Evolutionary conservation across 2,113 vertebrate species (phyloP).

Genomic region (Nannobrachium achirus): DNA sequence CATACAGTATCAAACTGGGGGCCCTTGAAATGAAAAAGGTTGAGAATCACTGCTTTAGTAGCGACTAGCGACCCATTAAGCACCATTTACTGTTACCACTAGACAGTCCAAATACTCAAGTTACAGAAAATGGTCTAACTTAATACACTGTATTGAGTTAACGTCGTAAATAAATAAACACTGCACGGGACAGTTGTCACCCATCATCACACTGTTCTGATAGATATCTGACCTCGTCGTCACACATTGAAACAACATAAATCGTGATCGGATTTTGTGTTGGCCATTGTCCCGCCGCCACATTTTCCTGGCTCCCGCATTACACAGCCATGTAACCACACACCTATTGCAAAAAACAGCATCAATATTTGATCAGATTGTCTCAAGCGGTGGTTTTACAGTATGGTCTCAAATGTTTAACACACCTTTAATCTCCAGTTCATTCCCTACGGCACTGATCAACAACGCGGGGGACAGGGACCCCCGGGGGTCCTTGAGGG

Average conservation of each 20-base stretch:
- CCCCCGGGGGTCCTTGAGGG: too few species aligned
- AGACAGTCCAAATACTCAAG: constrained; percentile 14
- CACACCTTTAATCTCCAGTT: too few species aligned
- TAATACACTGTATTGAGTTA: constrained; percentile 20
- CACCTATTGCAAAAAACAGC: not conserved
- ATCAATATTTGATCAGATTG: not conserved
- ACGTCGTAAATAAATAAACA: constrained; percentile 34
- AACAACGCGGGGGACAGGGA: too few species aligned
- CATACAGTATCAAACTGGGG: too few species aligned
- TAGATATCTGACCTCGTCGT: not conserved
- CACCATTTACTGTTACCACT: constrained; percentile 15
- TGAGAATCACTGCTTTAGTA: too few species aligned
- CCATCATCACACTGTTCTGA: constrained; percentile 10
- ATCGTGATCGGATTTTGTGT: not conserved
- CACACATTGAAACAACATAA: not conserved
- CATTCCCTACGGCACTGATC: too few species aligned
- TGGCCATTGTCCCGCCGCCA: not conserved
- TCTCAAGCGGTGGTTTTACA: not conserved
- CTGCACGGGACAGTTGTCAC: not conserved
- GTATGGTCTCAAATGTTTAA: not conserved
- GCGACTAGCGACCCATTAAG: constrained; percentile 17
- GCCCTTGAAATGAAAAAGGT: too few species aligned
- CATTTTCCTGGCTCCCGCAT: not conserved
- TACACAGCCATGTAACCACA: not conserved
- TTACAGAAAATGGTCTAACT: constrained; percentile 32